Evolutionary conservation across 2,797 vertebrate species (phyloP).

Genomic region (Rachycentron canadum): DNA sequence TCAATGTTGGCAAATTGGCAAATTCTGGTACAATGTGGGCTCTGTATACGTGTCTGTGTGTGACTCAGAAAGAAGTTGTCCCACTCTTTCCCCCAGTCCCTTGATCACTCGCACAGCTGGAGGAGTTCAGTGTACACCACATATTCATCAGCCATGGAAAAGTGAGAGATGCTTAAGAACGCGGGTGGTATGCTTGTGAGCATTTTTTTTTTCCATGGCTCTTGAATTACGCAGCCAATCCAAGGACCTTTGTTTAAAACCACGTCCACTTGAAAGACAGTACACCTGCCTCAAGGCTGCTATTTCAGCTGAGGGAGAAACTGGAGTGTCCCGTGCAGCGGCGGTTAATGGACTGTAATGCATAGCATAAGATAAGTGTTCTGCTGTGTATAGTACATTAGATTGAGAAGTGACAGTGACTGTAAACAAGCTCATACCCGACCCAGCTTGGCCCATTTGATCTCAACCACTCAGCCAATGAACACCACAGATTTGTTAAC

Average conservation of each 20-base stretch:
- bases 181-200: slow-evolving; percentile 33
- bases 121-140: slow-evolving; percentile 45
- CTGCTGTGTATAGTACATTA: slow-evolving; percentile 58
- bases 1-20: slow-evolving; percentile 53
- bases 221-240: slow-evolving; percentile 54
- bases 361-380: slow-evolving; percentile 70
- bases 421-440: slow-evolving; percentile 76
- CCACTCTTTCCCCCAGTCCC: slow-evolving; percentile 52
- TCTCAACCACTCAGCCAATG: slow-evolving; percentile 83
- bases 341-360: slow-evolving; percentile 74
- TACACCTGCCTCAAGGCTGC: slow-evolving; percentile 54
- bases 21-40: slow-evolving; percentile 72
- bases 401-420: slow-evolving; percentile 80
- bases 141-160: slow-evolving; percentile 67
- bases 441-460: slow-evolving; percentile 74
- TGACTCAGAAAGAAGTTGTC: slow-evolving; percentile 61
- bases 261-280: slow-evolving; percentile 48
- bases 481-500: slow-evolving; percentile 84
- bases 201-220: slow-evolving; percentile 51
- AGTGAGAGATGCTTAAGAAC: slow-evolving; percentile 49
- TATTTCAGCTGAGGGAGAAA: slow-evolving; percentile 62
- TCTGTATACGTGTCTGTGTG: slow-evolving; percentile 69
- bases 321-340: slow-evolving; percentile 50
- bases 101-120: slow-evolving; percentile 75
- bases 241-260: slow-evolving; percentile 50